Evolutionary conservation across 1,140 invertebrate species (phyloP), one percentile per base, ranked within the genome.

Genomic region (Notospermus geniculatus): DNA sequence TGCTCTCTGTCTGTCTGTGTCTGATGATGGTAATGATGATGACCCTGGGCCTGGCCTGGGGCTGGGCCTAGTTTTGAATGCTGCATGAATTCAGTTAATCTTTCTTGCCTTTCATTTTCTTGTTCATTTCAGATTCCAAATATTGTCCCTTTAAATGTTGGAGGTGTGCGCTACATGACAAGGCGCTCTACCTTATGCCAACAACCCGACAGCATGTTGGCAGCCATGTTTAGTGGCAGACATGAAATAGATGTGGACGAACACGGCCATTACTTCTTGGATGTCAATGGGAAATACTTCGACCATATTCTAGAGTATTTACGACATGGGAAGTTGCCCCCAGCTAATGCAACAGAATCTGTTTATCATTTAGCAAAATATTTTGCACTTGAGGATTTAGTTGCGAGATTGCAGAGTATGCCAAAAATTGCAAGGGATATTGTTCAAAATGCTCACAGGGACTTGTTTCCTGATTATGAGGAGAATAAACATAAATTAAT

Each of bases 211-310:
- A 78, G 76, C 32, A 80, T 80, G 78, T 58, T 80, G 22, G 76
- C 77, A 23, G 72, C 77, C n/a, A 72, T 80, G 70, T 80, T 80
- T 62, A 78, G 75, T 65, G 79, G 79, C 1, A 69, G 77, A 36
- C 73, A 80, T 58, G 52, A 73, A 25, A 63, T 79, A 7, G 74
- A 78, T 58, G 69, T 71, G 60, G 79, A 80, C 63, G 70, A 70
- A 63, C 67, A 76, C 55, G 76, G 74, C 9, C 70, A 73, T 43
- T 79, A 68, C 60, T 80, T 80, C 59, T 57, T 77, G 1, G 75
- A 79, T 57, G 76, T 67, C 39, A 76, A 75, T 64, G 75, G 75
- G 39, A 56, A 50, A 5, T 55, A 73, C 1, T 77, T 79, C 64
- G 63, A 65, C 9, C 66, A 76, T 57, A 72, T 77, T 32, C 43